Evolutionary conservation across 2,113 vertebrate species (phyloP), one percentile per base, ranked within the genome.

Genomic region (Stigmatopora nigra): DNA sequence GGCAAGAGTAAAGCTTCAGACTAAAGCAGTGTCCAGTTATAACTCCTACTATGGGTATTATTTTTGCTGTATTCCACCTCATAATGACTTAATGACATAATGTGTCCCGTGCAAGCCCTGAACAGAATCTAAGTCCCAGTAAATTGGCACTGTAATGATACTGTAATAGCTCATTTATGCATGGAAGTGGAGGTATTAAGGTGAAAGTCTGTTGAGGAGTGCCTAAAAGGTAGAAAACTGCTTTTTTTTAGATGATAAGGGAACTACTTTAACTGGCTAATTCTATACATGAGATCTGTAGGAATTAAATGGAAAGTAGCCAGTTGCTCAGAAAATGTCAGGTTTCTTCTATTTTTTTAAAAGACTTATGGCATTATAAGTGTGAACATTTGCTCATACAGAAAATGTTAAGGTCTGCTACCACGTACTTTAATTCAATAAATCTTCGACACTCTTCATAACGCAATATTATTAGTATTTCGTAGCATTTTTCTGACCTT

Each of bases 11-110:
- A 63, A 59, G 73, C 68, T 59, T 71, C 65, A 72, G 76, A 77
- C 51, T 80, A 70, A 80, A 84, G 73, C 71, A 79, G 65, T 70
- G 68, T 64, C 78, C 78, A 81, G 65, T 75, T 75, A 66, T 76
- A 72, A 71, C 80, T 82, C 72, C 75, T 80, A 81, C 83, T 73
- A 81, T 76, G 76, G 78, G 71, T 82, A 87, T 89, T 87, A 88
- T 86, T 87, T 87, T 88, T 82, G 74, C 70, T 77, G 63, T 86
- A 69, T 80, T 84, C 79, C 49, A 59, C 77, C 76, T 86, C 82
- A 85, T 86, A 82, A 87, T 85, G 80, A 81, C 87, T 90, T 90
- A 88, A 90, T 90, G 84, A 86, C 78, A 87, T 90, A 90, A 90
- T 90, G 83, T 78, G 77, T 77, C 74, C 84, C 79, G 19, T 76